Evolutionary conservation across 2,797 vertebrate species (phyloP).

Genomic region (Peromyscus eremicus): DNA sequence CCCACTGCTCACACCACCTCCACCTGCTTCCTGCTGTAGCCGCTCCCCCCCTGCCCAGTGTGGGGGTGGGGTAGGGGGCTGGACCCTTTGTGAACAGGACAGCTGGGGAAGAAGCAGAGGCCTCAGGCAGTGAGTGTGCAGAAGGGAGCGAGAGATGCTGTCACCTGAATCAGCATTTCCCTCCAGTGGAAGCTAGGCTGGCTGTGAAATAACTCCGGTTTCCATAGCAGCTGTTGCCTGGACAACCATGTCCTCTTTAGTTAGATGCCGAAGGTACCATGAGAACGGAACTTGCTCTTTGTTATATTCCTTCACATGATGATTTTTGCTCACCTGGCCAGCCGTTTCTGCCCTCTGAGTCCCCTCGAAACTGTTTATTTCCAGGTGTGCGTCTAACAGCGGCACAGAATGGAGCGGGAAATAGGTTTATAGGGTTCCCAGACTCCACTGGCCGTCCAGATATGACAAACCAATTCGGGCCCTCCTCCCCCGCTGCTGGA

Average conservation of each 20-base stretch:
- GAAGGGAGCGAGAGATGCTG: slow-evolving; percentile 12
- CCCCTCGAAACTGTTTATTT: not conserved
- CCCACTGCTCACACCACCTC: not conserved
- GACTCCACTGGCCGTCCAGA: not conserved
- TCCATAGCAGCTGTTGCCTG: slow-evolving; percentile 85
- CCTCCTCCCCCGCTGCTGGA: not conserved
- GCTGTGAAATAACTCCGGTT: slow-evolving; percentile 82
- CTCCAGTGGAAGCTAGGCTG: slow-evolving; percentile 75
- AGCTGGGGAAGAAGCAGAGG: not conserved
- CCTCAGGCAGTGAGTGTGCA: not conserved
- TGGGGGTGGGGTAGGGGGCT: not conserved
- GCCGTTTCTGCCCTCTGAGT: not conserved
- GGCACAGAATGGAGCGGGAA: not conserved
- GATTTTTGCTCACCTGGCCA: not conserved
- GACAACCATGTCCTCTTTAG: slow-evolving; percentile 78
- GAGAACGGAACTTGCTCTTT: slow-evolving; percentile 67
- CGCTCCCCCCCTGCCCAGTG: not conserved
- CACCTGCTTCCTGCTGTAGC: not conserved
- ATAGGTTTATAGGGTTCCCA: not conserved
- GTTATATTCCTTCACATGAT: not conserved
- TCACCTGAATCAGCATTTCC: slow-evolving; percentile 78
- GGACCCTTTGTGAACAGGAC: not conserved
- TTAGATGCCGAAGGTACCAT: slow-evolving; percentile 75
- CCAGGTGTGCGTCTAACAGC: not conserved
- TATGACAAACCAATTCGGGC: not conserved